Conservation (phyloP, 2,113 vertebrate species). For the Cygnus buccinator region DNA sequence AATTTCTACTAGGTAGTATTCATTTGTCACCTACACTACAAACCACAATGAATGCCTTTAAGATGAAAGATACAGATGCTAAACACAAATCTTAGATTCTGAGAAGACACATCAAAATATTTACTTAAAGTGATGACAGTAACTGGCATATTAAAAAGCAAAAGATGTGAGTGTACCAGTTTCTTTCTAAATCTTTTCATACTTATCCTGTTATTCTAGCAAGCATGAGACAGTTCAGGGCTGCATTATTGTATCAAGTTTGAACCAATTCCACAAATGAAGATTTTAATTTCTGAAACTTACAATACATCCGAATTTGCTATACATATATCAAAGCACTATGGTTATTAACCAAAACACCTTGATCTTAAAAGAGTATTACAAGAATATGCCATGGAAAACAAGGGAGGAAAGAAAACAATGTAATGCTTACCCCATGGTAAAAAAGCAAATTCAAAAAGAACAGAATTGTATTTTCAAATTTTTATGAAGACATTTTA, state of each 20-base stretch:
- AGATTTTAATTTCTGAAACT: neutral
- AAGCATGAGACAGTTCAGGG: neutral
- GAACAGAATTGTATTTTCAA: neutral
- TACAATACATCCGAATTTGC: neutral
- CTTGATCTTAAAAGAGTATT: neutral
- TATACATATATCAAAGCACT: neutral
- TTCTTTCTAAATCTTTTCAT: neutral
- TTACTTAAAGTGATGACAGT: neutral
- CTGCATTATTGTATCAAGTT: neutral
- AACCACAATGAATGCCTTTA: neutral
- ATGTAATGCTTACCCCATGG: neutral
- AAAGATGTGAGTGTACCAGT: neutral
- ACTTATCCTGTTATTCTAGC: neutral
- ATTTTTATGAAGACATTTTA: neutral
- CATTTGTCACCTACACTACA: neutral
- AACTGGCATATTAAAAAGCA: neutral
- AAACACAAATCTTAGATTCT: neutral
- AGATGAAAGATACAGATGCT: neutral
- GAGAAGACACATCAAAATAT: neutral
- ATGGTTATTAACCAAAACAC: neutral
- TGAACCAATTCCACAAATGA: neutral
- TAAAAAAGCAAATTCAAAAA: neutral
- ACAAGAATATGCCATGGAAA: neutral
- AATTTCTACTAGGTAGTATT: neutral
- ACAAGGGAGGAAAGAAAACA: neutral